Percentiles rank a stretch among this genome's conserved stretches.
Conservation (phyloP, 2,113 vertebrate genomes). For the Strix aluco region DNA sequence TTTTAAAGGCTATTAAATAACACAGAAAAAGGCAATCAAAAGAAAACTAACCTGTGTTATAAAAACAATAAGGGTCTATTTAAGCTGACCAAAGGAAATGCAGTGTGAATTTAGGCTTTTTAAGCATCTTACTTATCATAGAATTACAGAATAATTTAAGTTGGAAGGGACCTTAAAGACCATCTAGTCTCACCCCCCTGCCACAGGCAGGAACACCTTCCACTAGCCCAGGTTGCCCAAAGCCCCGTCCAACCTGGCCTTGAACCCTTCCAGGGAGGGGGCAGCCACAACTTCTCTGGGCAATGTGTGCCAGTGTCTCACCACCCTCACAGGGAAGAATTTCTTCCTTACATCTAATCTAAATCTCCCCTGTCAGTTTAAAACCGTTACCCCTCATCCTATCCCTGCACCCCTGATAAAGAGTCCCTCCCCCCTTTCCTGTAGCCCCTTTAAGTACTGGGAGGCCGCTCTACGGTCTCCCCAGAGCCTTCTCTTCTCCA, state of each 20-base stretch:
- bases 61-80: background rate
- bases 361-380: background rate
- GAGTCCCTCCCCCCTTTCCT: background rate
- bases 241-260: background rate
- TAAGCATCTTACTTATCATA: background rate
- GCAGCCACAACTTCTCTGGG: background rate
- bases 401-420: background rate
- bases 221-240: background rate
- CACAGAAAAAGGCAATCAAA: background rate
- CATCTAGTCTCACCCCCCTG: background rate
- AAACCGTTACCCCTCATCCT: background rate
- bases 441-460: background rate
- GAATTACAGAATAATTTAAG: background rate
- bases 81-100: background rate
- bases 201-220: background rate
- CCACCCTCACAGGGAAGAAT: rapidly evolving
- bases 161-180: background rate
- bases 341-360: background rate
- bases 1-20: background rate
- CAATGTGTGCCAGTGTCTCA: background rate
- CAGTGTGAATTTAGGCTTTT: background rate
- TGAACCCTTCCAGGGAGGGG: background rate
- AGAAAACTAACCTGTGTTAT: background rate
- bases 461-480: background rate
- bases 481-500: background rate